Conservation (phyloP, 2,888 invertebrate species). For the Drosophila sordidula region DNA sequence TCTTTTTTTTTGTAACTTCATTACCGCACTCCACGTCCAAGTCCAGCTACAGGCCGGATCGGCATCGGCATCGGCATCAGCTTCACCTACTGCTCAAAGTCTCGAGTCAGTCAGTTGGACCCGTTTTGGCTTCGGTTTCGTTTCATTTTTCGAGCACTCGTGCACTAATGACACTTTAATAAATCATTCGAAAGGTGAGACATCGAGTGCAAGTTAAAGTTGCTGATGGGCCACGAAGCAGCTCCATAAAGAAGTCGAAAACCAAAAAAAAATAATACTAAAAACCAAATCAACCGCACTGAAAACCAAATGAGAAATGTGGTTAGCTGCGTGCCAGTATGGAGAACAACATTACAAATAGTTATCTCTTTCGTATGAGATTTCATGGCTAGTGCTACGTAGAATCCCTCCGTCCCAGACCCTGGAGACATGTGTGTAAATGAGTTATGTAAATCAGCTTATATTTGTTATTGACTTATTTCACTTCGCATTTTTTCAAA, state of each 20-base stretch:
- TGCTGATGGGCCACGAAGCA: conserved; percentile 68
- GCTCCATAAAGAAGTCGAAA: conserved; percentile 45
- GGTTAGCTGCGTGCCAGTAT: conserved; percentile 49
- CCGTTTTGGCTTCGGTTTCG: conserved; percentile 69
- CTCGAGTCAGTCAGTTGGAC: conserved; percentile 44
- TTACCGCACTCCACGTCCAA: conserved; percentile 73
- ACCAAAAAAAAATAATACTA: conserved; percentile 18
- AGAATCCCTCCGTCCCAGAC: conserved; percentile 9
- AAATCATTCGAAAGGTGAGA: conserved; percentile 85
- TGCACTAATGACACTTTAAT: conserved; percentile 84
- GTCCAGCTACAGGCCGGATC: conserved; percentile 12
- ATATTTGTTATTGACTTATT: conserved; percentile 29
- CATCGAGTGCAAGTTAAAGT: conserved; percentile 79
- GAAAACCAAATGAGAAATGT: conserved; percentile 70
- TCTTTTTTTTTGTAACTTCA: conserved; percentile 68
- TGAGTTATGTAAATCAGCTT: conserved; percentile 43
- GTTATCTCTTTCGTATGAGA: conserved; percentile 42
- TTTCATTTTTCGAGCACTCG: conserved; percentile 77
- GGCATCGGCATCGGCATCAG: conserved; percentile 26
- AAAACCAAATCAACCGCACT: conserved; percentile 38
- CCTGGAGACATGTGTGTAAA: conserved; percentile 12
- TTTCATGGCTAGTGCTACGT: conserved; percentile 26
- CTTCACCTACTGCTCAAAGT: conserved; percentile 64
- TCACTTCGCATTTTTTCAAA: background rate
- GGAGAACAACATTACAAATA: conserved; percentile 38